phyloP scores from a whole-genome alignment of 2,113 vertebrate genomes.

The Catharus fuscescens region DNA sequence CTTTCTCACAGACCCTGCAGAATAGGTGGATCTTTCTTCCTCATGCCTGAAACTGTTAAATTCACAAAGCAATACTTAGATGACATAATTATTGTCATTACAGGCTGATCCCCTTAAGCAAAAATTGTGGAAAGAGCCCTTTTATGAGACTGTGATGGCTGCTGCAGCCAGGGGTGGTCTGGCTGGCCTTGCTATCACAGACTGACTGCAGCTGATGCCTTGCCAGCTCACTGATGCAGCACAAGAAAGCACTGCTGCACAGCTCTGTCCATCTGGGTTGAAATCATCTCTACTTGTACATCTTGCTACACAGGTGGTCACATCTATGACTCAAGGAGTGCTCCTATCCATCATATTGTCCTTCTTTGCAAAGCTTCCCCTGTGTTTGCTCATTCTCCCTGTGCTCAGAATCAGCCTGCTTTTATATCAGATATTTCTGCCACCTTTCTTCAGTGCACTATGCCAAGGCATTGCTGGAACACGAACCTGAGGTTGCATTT shows the following conservation, averaged over 20 bases:
- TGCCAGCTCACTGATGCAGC: background rate
- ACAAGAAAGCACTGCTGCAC: background rate
- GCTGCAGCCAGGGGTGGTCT: background rate
- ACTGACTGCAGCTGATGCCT: background rate
- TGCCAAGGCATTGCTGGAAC: background rate
- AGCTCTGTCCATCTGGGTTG: background rate
- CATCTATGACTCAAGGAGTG: background rate
- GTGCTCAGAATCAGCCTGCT: background rate
- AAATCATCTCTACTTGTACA: rapidly evolving
- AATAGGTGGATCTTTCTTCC: background rate
- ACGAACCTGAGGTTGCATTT: rapidly evolving
- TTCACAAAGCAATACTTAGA: background rate
- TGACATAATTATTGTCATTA: background rate
- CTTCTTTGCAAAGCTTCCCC: background rate
- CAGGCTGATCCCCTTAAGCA: background rate
- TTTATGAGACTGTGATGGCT: background rate
- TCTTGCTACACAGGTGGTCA: background rate
- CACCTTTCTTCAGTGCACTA: background rate
- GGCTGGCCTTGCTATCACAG: background rate
- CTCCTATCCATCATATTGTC: background rate
- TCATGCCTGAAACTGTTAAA: background rate
- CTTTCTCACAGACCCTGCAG: background rate
- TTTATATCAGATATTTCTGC: background rate
- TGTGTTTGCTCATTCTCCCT: background rate
- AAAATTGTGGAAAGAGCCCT: background rate